Base-by-base conservation (phyloP, 1,140 invertebrate genomes). In the Phortica variegata region DNA sequence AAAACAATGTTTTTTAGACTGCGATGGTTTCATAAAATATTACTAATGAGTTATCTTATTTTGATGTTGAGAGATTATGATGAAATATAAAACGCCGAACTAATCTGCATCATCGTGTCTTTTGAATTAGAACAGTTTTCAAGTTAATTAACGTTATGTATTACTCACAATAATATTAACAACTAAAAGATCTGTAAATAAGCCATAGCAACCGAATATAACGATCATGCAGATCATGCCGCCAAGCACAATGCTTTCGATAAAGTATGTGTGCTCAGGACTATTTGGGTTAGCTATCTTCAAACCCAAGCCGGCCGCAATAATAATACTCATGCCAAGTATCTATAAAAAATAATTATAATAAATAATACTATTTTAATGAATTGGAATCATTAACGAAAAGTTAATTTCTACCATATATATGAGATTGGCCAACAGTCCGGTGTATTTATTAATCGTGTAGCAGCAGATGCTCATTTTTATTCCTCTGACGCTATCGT, bases 161-260 rank as follows among this genome's bases (percentile, higher is more conserved):
- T 38, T 17, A 57, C 61, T 56, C 43, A 68, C 70, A 13, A 73
- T 60, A 3, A 73, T 29, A 39, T 68, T 73, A 3, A 73, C 65
- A 13, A 65, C 63, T 1, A 73, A 48, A 13, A 68, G 44, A 29
- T 73, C 53, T 19, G 60, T 54, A 37, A 70, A 58, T 19, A 73
- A 47, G 8, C 70, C 65, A 21, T 73, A 73, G 29, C 65, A 73
- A 13, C 70, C 70, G 18, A 73, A 70, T 31, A 73, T 54, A 10
- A 73, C 59, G 13, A 70, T 63, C 48, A 73, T 62, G 23, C 70
- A 70, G 17, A 73, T 58, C 1, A 71, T 56, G n/a, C 56, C 63
- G 2, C 70, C 66, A 20, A 73, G 37, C 2, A 73, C 61, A 18
- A 73, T 45, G 10, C 58, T 73, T 44, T 72, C 60, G 8, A 73